Evolutionary conservation across 1,140 invertebrate genomes (phyloP).

Genomic region (Rhizoglyphus robini): DNA sequence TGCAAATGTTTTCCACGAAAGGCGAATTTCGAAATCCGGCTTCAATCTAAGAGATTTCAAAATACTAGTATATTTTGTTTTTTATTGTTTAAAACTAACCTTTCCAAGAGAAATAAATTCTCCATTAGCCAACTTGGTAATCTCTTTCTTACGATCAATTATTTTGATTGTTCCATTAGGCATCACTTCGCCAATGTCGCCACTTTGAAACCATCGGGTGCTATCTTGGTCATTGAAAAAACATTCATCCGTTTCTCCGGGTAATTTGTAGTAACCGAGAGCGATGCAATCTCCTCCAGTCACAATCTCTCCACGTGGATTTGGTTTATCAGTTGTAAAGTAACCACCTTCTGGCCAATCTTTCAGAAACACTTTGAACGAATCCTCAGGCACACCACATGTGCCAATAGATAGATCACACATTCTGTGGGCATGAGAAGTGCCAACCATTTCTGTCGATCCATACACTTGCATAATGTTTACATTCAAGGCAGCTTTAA

Average conservation of each 20-base stretch:
- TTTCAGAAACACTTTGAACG: slow-evolving; percentile 68
- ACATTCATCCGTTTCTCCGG: slow-evolving; percentile 74
- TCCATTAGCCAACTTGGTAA: slow-evolving; percentile 63
- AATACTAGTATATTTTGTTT: too few species aligned
- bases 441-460: slow-evolving; percentile 73
- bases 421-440: slow-evolving; percentile 30
- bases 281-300: slow-evolving; percentile 81
- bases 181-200: slow-evolving; percentile 87
- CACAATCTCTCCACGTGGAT: slow-evolving; percentile 78
- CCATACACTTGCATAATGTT: slow-evolving; percentile 48
- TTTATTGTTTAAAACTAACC: too few species aligned
- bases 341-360: slow-evolving; percentile 75
- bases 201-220: slow-evolving; percentile 55
- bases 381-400: slow-evolving; percentile 60
- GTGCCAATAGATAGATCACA: slow-evolving; percentile 59
- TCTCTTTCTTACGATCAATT: slow-evolving; percentile 87
- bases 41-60: too few species aligned
- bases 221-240: slow-evolving; percentile 35
- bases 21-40: slow-evolving; percentile 80
- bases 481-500: slow-evolving; percentile 61
- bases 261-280: slow-evolving; percentile 84
- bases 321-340: slow-evolving; percentile 48
- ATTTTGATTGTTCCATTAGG: slow-evolving; percentile 84
- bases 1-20: slow-evolving; percentile 84
- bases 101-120: slow-evolving; percentile 35